Evolutionary conservation across 1,140 invertebrate species (phyloP).

Genomic region (Procambarus clarkii): DNA sequence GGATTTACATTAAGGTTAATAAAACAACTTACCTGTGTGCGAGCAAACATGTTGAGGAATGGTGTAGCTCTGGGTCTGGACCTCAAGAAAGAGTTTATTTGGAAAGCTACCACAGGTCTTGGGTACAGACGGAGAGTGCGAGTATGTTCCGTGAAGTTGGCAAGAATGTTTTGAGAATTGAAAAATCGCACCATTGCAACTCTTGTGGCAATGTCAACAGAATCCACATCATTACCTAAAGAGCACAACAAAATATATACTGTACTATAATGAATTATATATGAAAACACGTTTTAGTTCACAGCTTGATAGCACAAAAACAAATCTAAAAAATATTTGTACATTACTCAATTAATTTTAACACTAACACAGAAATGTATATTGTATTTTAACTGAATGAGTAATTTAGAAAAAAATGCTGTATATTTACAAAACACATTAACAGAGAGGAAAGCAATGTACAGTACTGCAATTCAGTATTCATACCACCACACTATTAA

Average conservation of each 20-base stretch:
- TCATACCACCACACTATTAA: too few species aligned
- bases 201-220: slow-evolving; percentile 97
- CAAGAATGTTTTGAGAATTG: slow-evolving; percentile 96
- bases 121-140: slow-evolving; percentile 97
- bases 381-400: too few species aligned
- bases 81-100: slow-evolving; percentile 97
- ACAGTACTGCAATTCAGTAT: too few species aligned
- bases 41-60: slow-evolving; percentile 93
- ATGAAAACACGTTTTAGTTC: too few species aligned
- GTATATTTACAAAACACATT: too few species aligned
- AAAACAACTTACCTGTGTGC: slow-evolving; percentile 84
- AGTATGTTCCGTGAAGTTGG: slow-evolving; percentile 98
- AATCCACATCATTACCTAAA: slow-evolving; percentile 94
- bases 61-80: slow-evolving; percentile 89
- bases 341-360: too few species aligned
- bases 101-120: slow-evolving; percentile 98
- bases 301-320: too few species aligned
- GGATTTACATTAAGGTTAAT: too few species aligned
- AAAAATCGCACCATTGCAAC: slow-evolving; percentile 99
- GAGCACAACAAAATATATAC: neutral
- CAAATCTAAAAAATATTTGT: too few species aligned
- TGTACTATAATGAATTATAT: neutral
- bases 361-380: too few species aligned
- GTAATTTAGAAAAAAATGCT: too few species aligned
- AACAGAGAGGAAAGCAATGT: too few species aligned